These are phyloP conservation scores for Phragmatobia fuliginosa DNA, from an alignment of 2,888 invertebrate genomes.

Conservation along the genomic window DNA sequence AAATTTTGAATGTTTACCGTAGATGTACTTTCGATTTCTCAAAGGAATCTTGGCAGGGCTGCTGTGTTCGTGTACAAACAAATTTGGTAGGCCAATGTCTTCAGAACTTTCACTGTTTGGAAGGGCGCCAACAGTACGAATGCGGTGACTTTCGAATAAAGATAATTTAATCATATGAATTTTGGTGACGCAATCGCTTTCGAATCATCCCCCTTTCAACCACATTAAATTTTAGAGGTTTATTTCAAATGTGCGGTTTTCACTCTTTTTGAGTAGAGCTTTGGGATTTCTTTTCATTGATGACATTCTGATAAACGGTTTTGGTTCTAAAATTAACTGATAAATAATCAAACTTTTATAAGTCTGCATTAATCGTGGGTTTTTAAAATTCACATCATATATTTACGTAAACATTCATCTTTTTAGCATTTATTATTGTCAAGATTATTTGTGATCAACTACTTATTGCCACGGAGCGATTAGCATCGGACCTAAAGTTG, in stretches of 20 bases:
- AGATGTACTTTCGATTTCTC: conserved; percentile 72
- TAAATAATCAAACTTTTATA: not conserved
- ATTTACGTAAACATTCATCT: too few relatives aligned
- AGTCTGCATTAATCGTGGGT: not conserved
- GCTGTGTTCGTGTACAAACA: conserved; percentile 73
- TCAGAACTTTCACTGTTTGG: conserved; percentile 82
- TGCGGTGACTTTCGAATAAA: conserved; percentile 75
- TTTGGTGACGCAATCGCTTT: conserved; percentile 60
- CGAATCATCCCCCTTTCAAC: conserved; percentile 52
- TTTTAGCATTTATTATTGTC: too few relatives aligned
- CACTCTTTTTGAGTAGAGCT: conserved; percentile 33
- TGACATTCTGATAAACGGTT: conserved; percentile 14
- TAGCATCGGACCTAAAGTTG: too few relatives aligned
- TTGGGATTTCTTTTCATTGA: conserved; percentile 26
- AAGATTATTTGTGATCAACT: too few relatives aligned
- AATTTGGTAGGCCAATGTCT: conserved; percentile 80
- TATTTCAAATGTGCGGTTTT: conserved; percentile 40
- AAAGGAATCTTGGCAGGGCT: conserved; percentile 67
- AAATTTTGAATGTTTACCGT: conserved; percentile 72
- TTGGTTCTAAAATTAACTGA: not conserved
- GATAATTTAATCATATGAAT: conserved; percentile 75
- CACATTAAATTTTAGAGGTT: conserved; percentile 54
- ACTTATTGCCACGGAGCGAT: too few relatives aligned
- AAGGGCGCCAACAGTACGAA: conserved; percentile 73
- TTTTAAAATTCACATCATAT: too few relatives aligned